Evolutionary conservation across 35 echinoderm and acorn worm species (phyloP), one percentile per base, ranked within the genome.

Genomic region (Heliocidaris tuberculata): DNA sequence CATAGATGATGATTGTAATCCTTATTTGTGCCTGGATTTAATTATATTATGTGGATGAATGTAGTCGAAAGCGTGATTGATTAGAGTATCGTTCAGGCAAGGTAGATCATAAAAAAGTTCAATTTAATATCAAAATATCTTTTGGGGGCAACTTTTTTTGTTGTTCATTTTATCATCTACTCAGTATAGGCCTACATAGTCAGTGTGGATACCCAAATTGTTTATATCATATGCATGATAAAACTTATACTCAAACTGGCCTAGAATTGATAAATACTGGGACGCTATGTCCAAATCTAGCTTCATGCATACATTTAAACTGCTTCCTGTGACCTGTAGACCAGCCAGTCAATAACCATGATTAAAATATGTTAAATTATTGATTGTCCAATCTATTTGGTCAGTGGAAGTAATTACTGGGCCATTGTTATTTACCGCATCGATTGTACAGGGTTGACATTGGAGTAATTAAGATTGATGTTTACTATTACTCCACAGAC

Each of bases 391-490:
- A 78, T 78, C 65, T 78, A n/a, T n/a, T 78, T 78, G 65, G 65
- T n/a, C 65, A 27, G 65, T 78, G 27, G 65, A 78, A 78, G 65
- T 78, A 78, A 78, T 78, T 78, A 78, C 27, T 78, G 27, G 65
- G 65, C 65, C 65, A 78, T 78, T 78, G 65, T 78, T 78, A n/a
- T 78, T 78, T 78, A 78, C 27, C 27, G 65, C 4, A 78, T 78
- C 65, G 65, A 78, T 78, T 78, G 65, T 24, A 19, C 65, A 78
- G 65, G 17, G 65, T 78, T 78, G 65, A 78, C 65, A 78, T 78
- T 78, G 65, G 65, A 78, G 65, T 78, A 78, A 78, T 78, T 78
- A n/a, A 78, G 65, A 78, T n/a, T 78, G 65, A 78, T 78, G 65
- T 78, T 78, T 78, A 24, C 27, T 78, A 78, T 78, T 78, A 78